Base-by-base conservation (phyloP, 2,888 invertebrate species). In the Melieria crassipennis region DNA sequence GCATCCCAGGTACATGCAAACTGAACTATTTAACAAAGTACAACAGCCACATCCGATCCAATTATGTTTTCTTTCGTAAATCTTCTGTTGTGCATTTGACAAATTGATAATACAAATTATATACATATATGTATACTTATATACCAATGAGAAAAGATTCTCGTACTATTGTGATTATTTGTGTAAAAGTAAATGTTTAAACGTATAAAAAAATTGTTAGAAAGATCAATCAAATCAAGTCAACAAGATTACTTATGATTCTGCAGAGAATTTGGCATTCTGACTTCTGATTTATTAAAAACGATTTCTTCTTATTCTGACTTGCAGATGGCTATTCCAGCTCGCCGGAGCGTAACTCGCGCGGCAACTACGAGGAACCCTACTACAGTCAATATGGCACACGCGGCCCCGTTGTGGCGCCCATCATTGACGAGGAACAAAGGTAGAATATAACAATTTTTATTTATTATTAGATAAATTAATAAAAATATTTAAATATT, bases 401-500 rank as follows among this genome's bases (percentile, higher is more conserved):
- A 6, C 85, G 90, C 48, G 87, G 90, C 4, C 82, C 89, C 2
- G 89, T 89, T 61, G 95, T 95, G 74, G 94, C 96, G 7, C 96
- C 97, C 5, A 93, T 96, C 71, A 96, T 97, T 78, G 97, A 97
- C 82, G 96, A 96, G 85, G 96, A 97, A 88, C 90, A 94, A 73
- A 91, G 84, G 86, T 86, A 16, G 10, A 63, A 69, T 43, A 13
- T 11, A 45, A 7, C 48, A 48, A 48, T 10, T 3, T 16, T 46
- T 7, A 13, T 1, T 10, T 3, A 10, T 46, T 7, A 13, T 0
- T 30, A 30, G 30, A 30, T 1, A 16, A 30, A 30, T 30, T 30
- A 2, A 30, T 30, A 30, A 30, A 30, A 30, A 30, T 30, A 30
- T 30, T 30, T 30, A 30, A 30, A 30, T 30, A 58, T 58, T n/a